A percentile compares a stretch with the other conserved stretches of the same genome.
These are phyloP conservation scores for Hemaris fuciformis DNA, from an alignment of 2,888 invertebrate species.

Conservation along the genomic window DNA sequence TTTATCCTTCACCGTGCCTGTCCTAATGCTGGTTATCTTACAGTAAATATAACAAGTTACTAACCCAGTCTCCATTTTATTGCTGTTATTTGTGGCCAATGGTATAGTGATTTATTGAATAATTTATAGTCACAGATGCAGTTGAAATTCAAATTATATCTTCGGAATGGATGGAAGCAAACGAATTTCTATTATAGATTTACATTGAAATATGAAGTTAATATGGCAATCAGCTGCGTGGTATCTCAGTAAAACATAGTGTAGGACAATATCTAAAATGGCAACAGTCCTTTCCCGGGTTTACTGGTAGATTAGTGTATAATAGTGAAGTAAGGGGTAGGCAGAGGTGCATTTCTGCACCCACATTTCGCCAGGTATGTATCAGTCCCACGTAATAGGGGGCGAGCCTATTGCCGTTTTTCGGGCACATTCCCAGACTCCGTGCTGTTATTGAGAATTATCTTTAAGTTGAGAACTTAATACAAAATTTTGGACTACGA, in stretches of 20 bases:
- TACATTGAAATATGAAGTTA: neutral
- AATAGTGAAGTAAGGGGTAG: too few relatives aligned
- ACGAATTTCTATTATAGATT: neutral
- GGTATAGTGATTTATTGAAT: constrained; percentile 26
- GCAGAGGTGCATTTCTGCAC: too few relatives aligned
- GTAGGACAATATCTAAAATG: too few relatives aligned
- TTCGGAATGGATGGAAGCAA: neutral
- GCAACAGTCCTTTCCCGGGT: too few relatives aligned
- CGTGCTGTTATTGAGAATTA: too few relatives aligned
- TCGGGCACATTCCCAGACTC: too few relatives aligned
- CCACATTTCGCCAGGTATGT: too few relatives aligned
- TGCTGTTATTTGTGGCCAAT: constrained; percentile 28
- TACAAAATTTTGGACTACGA: too few relatives aligned
- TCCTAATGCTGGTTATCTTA: neutral
- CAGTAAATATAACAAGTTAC: constrained; percentile 21
- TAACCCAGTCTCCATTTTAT: constrained; percentile 20
- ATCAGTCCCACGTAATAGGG: too few relatives aligned
- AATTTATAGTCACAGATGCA: constrained; percentile 26
- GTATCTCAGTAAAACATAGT: neutral
- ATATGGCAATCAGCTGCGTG: neutral
- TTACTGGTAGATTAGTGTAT: too few relatives aligned
- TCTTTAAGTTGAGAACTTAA: too few relatives aligned
- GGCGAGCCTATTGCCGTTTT: too few relatives aligned
- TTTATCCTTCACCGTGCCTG: neutral
- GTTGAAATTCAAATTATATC: constrained; percentile 12